Evolutionary conservation across 2,113 vertebrate genomes (phyloP), one percentile per base, ranked within the genome.

Genomic region (Opisthocomus hoazin): DNA sequence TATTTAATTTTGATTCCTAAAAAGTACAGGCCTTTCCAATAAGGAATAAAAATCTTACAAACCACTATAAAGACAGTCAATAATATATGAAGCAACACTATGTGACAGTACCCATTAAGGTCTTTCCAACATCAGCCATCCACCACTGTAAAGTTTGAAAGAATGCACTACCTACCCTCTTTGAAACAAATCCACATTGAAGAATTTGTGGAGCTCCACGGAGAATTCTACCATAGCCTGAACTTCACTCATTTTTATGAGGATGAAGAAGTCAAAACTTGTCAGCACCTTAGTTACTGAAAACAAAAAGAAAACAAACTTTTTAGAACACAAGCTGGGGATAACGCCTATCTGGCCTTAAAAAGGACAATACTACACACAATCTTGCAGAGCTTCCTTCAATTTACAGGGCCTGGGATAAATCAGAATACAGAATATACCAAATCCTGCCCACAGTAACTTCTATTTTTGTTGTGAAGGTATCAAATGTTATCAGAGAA

Each of bases 181-280:
- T 97, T 99, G 99, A 98, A 99, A 99, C 90, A 99, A 98, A 98
- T 99, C 99, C 97, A 99, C 99, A 94, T 99, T 99, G 98, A 99
- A 99, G 98, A 99, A 99, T 97, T 99, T 99, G 98, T 99, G 99
- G 97, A 99, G 99, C 97, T 99, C 99, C 98, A 99, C 99, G 83
- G 99, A 99, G 98, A 99, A 99, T 98, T 99, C 99, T 98, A 99
- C 99, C 93, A 99, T 99, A 97, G 99, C 99, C 98, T 99, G 99
- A 96, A 99, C 98, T 98, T 99, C 99, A 97, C 98, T 99, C 99
- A 99, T 99, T 97, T 99, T 98, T 97, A 97, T 98, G 97, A 98
- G 98, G 94, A 98, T 97, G 95, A 97, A 98, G 97, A 96, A 97
- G 94, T 91, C 97, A 96, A 97, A 96, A 96, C 88, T 97, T 98